Base-by-base conservation (phyloP, 1,140 invertebrate species). In the Nomia melanderi region DNA sequence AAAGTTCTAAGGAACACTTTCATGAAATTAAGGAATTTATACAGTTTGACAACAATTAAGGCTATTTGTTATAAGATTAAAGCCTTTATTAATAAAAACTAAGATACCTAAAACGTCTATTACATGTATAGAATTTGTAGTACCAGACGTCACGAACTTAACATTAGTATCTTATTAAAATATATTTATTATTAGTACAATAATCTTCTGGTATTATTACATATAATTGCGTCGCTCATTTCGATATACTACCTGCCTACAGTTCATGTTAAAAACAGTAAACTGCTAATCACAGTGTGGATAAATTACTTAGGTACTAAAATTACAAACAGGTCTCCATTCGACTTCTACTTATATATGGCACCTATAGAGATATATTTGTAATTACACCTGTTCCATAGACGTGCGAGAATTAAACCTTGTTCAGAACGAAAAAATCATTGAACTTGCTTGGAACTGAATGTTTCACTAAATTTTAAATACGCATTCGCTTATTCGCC, bases 11-110 rank as follows among this genome's bases (percentile, higher is more conserved):
- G 33, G 29, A 41, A n/a, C 47, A 54, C n/a, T 8, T 8, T 56
- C 17, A 4, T 41, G 29, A 64, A 27, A 29, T 62, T 77, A 33
- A 65, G 31, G 23, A 39, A 54, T 50, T 33, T 59, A 65, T 27
- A 71, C 36, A 33, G 17, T 41, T 66, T 20, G 27, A 67, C 33
- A 47, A n/a, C 0, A 23, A 33, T 63, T 27, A 14, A 50, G 31
- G 8, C 14, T 56, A 0, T 33, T 56, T 27, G 2, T 62, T 67
- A 36, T 14, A 67, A 74, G 53, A 83, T 65, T 83, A 82, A 87
- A 80, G 63, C 77, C 67, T 87, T 89, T 88, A 87, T 88, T 88
- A 81, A 86, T 88, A 85, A 87, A 88, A 86, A 67, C 67, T 88
- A 78, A 75, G 36, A 80, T 79, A 82, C 79, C 66, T 85, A 63